Evolutionary conservation across 1,140 invertebrate genomes (phyloP), one percentile per base, ranked within the genome.

Genomic region (Drosophila sucinea): DNA sequence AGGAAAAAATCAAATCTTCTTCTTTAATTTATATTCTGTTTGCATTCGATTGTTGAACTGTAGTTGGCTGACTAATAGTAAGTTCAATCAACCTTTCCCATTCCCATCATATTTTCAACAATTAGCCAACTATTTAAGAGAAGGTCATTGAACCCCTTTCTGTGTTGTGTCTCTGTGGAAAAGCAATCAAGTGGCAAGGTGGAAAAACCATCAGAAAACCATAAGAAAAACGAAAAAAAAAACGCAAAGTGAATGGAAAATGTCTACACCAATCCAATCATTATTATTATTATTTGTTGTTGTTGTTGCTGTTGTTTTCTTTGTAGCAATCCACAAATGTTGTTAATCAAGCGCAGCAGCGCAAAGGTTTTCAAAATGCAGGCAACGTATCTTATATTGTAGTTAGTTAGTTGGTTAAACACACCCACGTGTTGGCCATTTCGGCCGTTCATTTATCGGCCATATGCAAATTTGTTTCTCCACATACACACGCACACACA

Each of bases 191-290:
- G 69, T 66, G 56, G 30, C 25, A 79, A 57, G 76, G 65, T 71
- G 83, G 84, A 77, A 87, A 86, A 86, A 83, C 76, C 76, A 72
- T 17, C 44, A 51, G 44, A 51, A 51, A 51, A 51, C 23, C 44
- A 47, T 7, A 2, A 25, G 7, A 44, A 47, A 47, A 25, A 51
- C 25, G n/a, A 44, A 44, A 17, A 23, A 44, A 73, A 76, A 87
- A 86, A 86, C 83, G 79, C 84, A 86, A 86, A 86, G 83, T 86
- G 83, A 86, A 86, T 87, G 83, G 83, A 86, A 86, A 86, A 89
- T 87, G 84, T 90, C 84, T 87, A 76, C 85, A 87, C 73, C 7
- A 51, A 17, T 17, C 17, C 44, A 47, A 47, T 47, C 44, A 47
- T 47, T 47, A 44, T 79, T 77, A 86, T 75, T 85, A 67, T 85